Evolutionary conservation across 1,140 invertebrate genomes (phyloP), one percentile per base, ranked within the genome.

Genomic region (Platyscapa corneri): DNA sequence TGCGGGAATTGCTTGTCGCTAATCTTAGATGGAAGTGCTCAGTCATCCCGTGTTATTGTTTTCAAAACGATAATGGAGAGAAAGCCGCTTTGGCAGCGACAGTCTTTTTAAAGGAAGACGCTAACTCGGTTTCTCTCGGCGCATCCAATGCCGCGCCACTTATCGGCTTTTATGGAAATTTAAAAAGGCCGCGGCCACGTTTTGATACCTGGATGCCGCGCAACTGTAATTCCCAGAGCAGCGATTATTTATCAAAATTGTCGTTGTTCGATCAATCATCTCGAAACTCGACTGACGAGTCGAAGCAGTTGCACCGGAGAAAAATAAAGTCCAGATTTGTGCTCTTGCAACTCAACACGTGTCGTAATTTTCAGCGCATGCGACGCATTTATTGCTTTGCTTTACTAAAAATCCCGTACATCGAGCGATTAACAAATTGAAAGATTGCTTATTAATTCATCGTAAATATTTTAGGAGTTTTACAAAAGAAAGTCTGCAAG

Each of bases 1-100:
- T 42, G 70, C 39, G 18, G 34, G 46, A 49, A 53, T 56, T 12
- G 75, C 14, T 37, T 34, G 2, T 23, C 75, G n/a, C 30, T n/a
- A n/a, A 34, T 77, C 18, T 3, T 3, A 56, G 32, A 56, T 56
- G 18, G 49, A 53, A 37, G 27, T 12, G 16, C n/a, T 34, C 27
- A 77, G 46, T 77, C 46, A 77, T 77, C 27, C 32, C n/a, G 27
- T 34, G 49, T 53, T 77, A 77, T 77, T 77, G 75, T 77, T 77
- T 53, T 56, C n/a, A 53, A 56, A 46, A 56, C 12, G 75, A 49
- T 49, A 49, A 77, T 49, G 46, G 30, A 77, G 75, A 53, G 75
- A 77, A 77, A 77, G 75, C 75, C 37, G 39, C 23, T 42, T 74
- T 42, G n/a, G 18, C 18, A 27, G 8, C 37, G 30, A n/a, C 70